These are phyloP conservation scores for Sitta europaea DNA, from an alignment of 2,113 vertebrate genomes.

Conservation along the genomic window DNA sequence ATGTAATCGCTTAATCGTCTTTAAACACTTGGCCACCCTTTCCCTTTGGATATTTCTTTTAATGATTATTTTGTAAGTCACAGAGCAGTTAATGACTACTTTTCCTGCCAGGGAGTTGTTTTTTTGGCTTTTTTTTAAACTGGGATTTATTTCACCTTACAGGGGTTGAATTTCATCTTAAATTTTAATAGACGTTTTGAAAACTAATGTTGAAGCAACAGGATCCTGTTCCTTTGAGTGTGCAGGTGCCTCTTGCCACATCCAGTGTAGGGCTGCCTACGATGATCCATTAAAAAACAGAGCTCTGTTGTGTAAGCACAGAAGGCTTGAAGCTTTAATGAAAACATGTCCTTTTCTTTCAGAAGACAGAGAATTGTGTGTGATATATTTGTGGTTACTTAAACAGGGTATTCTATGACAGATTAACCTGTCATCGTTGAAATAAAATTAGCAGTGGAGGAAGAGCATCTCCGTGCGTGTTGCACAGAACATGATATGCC, in stretches of 20 bases:
- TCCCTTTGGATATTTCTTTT: neutral
- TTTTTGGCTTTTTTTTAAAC: neutral
- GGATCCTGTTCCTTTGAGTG: neutral
- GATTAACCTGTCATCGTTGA: neutral
- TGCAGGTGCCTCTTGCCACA: neutral
- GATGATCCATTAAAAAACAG: neutral
- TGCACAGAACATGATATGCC: fast-evolving
- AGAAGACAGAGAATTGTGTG: neutral
- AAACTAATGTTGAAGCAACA: neutral
- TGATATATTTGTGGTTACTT: neutral
- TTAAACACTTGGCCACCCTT: neutral
- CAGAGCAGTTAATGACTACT: neutral
- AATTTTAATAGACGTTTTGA: neutral
- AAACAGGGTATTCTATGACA: neutral
- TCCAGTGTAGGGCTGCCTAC: neutral
- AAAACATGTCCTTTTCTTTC: neutral
- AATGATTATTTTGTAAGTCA: neutral
- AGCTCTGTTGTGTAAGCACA: neutral
- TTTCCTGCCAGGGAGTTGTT: neutral
- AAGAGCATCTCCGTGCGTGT: neutral
- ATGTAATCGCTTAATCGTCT: neutral
- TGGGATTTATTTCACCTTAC: neutral
- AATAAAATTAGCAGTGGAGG: neutral
- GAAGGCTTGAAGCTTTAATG: neutral
- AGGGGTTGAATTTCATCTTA: neutral